Conservation (phyloP, 1,140 invertebrate species). For the Octopus sinensis region DNA sequence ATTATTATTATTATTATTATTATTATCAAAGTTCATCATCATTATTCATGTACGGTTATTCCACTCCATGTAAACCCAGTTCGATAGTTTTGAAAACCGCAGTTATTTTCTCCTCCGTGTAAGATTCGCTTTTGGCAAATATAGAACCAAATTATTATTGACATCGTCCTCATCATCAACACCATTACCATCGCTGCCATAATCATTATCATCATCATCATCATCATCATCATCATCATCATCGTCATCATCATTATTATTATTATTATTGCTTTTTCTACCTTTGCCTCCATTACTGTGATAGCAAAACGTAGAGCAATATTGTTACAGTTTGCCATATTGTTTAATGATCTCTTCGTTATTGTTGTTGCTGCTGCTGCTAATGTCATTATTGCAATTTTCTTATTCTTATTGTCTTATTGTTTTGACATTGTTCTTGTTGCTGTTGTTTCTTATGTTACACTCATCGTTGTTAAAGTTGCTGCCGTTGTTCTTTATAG, state of each 20-base stretch:
- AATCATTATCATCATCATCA: background rate
- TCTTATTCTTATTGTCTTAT: background rate
- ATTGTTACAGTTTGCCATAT: background rate
- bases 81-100: background rate
- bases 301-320: background rate
- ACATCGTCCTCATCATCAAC: background rate
- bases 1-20: background rate
- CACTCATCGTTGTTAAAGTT: too few species aligned
- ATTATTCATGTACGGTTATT: background rate
- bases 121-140: background rate
- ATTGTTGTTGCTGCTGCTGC: background rate
- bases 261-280: background rate
- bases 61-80: background rate
- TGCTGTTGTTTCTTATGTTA: background rate
- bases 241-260: background rate
- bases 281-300: background rate
- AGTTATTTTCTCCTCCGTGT: background rate
- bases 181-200: background rate
- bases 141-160: background rate
- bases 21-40: background rate
- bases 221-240: background rate
- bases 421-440: background rate
- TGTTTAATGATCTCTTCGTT: background rate
- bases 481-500: too few species aligned
- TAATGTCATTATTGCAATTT: background rate